Percentiles rank a stretch among this genome's conserved stretches.
Conservation (phyloP, 2,113 vertebrate species). For the Micronycteris hirsuta region DNA sequence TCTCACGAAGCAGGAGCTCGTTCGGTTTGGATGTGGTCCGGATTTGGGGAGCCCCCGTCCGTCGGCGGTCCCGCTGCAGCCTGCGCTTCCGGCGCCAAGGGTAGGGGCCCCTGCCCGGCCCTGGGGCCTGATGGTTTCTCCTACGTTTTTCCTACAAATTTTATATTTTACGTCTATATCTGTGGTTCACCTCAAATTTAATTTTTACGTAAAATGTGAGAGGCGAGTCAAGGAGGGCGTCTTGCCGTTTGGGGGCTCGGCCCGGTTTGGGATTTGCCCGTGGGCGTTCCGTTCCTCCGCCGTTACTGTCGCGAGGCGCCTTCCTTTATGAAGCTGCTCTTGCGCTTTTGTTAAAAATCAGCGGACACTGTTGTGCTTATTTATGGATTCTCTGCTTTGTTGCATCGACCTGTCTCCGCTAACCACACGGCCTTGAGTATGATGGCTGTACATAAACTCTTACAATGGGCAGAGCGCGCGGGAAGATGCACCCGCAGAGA, state of each 20-base stretch:
- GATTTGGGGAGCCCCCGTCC: accelerated
- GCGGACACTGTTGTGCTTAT: too few species aligned
- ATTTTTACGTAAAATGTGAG: background rate
- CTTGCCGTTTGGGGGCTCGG: background rate
- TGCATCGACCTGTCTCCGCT: background rate
- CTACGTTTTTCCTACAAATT: background rate
- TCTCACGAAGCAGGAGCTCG: background rate
- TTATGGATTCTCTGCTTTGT: background rate
- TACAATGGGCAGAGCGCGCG: background rate
- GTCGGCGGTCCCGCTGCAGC: accelerated
- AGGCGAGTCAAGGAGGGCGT: background rate
- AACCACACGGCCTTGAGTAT: too few species aligned
- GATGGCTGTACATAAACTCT: background rate
- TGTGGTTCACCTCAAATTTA: background rate
- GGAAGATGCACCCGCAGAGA: too few species aligned
- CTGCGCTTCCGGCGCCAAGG: too few species aligned
- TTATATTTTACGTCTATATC: background rate
- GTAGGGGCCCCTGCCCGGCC: background rate
- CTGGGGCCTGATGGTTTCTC: too few species aligned
- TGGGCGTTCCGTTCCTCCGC: background rate
- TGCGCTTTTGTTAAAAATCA: background rate
- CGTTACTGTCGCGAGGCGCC: accelerated
- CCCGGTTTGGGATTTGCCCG: background rate
- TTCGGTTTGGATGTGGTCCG: too few species aligned
- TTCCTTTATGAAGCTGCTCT: background rate